A percentile compares a stretch with the other conserved stretches of the same genome.
Evolutionary conservation across 2,888 invertebrate genomes (phyloP).

Genomic region (Drosophila paracracens): DNA sequence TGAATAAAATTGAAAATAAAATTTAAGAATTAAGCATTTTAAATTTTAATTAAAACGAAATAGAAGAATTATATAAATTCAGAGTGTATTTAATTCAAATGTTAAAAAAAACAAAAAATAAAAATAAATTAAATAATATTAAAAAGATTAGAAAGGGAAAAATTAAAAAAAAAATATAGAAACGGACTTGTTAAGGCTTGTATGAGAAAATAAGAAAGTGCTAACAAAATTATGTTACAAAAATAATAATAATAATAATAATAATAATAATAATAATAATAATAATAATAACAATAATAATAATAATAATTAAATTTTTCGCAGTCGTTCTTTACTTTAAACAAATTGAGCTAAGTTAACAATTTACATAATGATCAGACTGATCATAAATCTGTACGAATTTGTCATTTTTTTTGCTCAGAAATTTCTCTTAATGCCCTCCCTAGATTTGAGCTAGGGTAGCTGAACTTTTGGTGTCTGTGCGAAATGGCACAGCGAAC

Average conservation of each 20-base stretch:
- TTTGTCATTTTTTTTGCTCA: neutral
- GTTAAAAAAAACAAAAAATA: too few relatives aligned
- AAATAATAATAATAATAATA: neutral
- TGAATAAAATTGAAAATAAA: neutral
- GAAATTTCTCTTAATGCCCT: neutral
- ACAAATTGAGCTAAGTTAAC: neutral
- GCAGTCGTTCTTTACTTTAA: neutral
- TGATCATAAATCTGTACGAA: neutral
- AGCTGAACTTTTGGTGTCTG: constrained; percentile 38
- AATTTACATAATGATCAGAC: neutral
- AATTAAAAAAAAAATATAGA: too few relatives aligned
- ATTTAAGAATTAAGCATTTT: neutral
- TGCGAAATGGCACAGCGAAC: constrained; percentile 18
- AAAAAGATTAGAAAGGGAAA: too few relatives aligned
- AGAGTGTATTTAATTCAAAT: neutral
- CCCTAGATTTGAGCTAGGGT: constrained; percentile 19
- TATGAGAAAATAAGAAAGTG: neutral
- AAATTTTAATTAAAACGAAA: neutral
- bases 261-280: neutral
- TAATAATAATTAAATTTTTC: neutral
- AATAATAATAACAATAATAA: neutral
- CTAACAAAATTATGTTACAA: neutral
- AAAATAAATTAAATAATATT: too few relatives aligned
- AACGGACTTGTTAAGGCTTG: neutral
- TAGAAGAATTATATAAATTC: accelerated